phyloP scores from a whole-genome alignment of 2,113 vertebrate species.

The Cyprichromis sp. region DNA sequence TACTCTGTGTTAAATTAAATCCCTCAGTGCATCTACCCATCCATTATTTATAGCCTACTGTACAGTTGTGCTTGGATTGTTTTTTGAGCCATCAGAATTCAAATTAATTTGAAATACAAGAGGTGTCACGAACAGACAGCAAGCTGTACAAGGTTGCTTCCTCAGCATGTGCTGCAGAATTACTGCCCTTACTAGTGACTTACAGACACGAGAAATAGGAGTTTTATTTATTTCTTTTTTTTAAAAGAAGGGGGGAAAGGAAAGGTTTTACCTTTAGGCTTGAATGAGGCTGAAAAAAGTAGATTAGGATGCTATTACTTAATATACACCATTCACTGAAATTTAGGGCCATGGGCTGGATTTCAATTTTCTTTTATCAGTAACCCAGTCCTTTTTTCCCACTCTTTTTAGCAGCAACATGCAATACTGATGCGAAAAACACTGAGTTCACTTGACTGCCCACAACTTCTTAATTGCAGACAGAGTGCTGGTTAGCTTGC shows the following conservation, averaged over 20 bases:
- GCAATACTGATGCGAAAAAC: slow-evolving; percentile 4
- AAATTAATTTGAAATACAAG: slow-evolving; percentile 38
- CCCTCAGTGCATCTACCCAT: neutral
- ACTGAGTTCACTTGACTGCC: slow-evolving; percentile 21
- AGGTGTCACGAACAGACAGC: neutral
- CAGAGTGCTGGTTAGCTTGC: slow-evolving; percentile 1
- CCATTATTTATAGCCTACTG: neutral
- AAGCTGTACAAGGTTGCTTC: neutral
- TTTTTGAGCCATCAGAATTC: slow-evolving; percentile 20
- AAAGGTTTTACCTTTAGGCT: slow-evolving; percentile 33
- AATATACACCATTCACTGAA: slow-evolving; percentile 39
- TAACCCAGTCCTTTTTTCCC: neutral
- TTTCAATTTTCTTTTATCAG: slow-evolving; percentile 31
- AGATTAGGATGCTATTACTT: slow-evolving; percentile 41
- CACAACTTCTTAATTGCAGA: slow-evolving; percentile 32
- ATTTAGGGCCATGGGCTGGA: slow-evolving; percentile 5
- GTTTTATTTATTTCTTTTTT: neutral
- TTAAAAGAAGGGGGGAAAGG: fast-evolving
- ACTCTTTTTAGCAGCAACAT: neutral
- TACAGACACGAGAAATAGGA: neutral
- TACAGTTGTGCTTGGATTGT: slow-evolving; percentile 11
- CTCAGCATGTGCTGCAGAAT: slow-evolving; percentile 22
- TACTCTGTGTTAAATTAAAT: neutral
- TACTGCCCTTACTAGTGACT: neutral
- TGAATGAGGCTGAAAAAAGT: slow-evolving; percentile 37